Percentiles rank a stretch among this genome's conserved stretches.
These are phyloP conservation scores for Microtus pennsylvanicus DNA, from an alignment of 2,113 vertebrate genomes.

Conservation along the genomic window DNA sequence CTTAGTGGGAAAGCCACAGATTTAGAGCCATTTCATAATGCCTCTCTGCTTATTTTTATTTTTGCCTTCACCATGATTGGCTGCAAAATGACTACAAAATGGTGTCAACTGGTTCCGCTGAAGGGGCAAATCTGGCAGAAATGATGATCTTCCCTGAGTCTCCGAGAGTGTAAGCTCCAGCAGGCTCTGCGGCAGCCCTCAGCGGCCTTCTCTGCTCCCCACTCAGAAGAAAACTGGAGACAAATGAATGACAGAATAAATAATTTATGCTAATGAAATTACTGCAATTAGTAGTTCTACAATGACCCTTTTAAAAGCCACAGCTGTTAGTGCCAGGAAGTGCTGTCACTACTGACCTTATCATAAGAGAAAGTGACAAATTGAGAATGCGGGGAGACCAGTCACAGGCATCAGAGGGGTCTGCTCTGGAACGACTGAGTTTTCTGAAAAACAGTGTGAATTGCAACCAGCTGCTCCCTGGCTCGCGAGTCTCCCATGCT, in stretches of 20 bases:
- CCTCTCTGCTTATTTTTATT: conserved; percentile 67
- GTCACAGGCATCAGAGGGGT: conserved; percentile 90
- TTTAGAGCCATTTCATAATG: conserved; percentile 51
- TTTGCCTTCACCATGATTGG: conserved; percentile 62
- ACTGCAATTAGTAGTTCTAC: conserved; percentile 98
- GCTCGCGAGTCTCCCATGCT: conserved; percentile 89
- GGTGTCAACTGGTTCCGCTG: conserved; percentile 56
- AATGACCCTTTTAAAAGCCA: conserved; percentile 97
- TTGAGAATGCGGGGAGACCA: conserved; percentile 91
- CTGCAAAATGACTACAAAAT: conserved; percentile 70
- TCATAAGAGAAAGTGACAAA: conserved; percentile 94
- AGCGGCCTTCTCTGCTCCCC: background rate
- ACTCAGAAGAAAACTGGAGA: conserved; percentile 83
- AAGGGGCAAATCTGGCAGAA: conserved; percentile 74
- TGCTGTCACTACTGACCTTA: conserved; percentile 94
- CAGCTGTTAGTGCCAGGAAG: conserved; percentile 99
- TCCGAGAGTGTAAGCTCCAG: conserved; percentile 76
- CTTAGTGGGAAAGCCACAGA: conserved; percentile 51
- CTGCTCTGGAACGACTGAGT: conserved; percentile 89
- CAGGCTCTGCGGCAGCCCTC: background rate
- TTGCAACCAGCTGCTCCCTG: conserved; percentile 92
- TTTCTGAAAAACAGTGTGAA: conserved; percentile 92
- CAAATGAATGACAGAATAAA: conserved; percentile 95
- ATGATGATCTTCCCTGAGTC: conserved; percentile 66
- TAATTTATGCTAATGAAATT: conserved; percentile 99